phyloP scores from a whole-genome alignment of 2,888 invertebrate genomes.

The Oligia strigilis region DNA sequence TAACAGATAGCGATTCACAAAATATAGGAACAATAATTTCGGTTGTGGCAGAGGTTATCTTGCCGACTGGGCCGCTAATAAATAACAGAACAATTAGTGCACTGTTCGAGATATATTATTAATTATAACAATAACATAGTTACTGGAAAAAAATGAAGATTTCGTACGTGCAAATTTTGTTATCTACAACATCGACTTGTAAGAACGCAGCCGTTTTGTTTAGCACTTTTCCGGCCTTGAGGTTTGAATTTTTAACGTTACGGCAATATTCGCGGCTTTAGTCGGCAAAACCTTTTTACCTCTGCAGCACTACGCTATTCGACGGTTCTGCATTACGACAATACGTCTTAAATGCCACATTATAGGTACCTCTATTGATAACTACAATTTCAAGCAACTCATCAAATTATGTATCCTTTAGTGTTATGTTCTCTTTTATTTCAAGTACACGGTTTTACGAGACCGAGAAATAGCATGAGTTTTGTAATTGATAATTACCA shows the following conservation, averaged over 20 bases:
- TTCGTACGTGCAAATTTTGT: conserved; percentile 16
- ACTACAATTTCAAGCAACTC: not conserved
- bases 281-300: not conserved
- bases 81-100: conserved; percentile 73
- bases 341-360: too few relatives aligned
- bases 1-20: conserved; percentile 71
- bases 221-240: conserved; percentile 15
- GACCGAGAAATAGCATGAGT: not conserved
- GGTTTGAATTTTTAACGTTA: not conserved
- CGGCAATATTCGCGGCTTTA: too few relatives aligned
- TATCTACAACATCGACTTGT: not conserved
- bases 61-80: conserved; percentile 63
- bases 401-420: not conserved
- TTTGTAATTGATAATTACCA: conserved; percentile 37
- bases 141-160: conserved; percentile 50
- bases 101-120: conserved; percentile 66
- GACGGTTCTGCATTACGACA: not conserved
- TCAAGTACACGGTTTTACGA: not conserved
- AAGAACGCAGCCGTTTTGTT: not conserved
- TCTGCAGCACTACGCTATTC: not conserved
- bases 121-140: conserved; percentile 68
- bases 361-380: not conserved
- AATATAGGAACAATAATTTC: conserved; percentile 79
- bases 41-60: conserved; percentile 78
- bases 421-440: not conserved